Evolutionary conservation across 2,888 invertebrate genomes (phyloP), one percentile per base, ranked within the genome.

Genomic region (Uropetala carovei): DNA sequence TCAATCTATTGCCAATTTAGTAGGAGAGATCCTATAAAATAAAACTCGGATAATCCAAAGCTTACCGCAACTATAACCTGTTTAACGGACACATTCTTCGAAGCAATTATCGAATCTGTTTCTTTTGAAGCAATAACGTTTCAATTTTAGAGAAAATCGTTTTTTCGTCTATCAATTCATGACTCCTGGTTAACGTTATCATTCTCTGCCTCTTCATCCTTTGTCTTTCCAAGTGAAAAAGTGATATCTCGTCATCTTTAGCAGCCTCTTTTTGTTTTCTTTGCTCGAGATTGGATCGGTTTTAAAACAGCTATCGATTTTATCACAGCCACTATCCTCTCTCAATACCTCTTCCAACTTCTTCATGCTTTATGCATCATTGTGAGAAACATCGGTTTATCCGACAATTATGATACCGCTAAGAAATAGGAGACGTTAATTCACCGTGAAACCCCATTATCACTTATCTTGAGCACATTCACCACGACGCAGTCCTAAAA

Each of bases 381-480:
- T 22, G 22, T 75, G 11, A 11, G 7, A 10, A 64, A n/a, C 64
- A 5, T 0, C 22, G 18, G n/a, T 68, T 68, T 5, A 68, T 22
- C 10, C 27, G 75, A 75, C 22, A 14, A 75, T 75, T 75, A 75
- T 75, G 75, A 75, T 27, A 13, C 22, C 75, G 75, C 22, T 11
- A 27, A 22, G 75, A 68, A n/a, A 68, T 13, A n/a, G 68, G 68
- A 68, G 9, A n/a, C n/a, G 27, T 75, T 75, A n/a, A 75, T 75
- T 75, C 75, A 75, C 22, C 75, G 22, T 75, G 75, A 75, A 27
- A 13, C 75, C 22, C 75, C 75, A 75, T 75, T 75, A 75, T 75
- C 75, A 75, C 75, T 75, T 75, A 75, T 75, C 75, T 27, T 27
- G 14, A 14, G 9, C 27, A 27, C 16, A 75, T 27, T 27, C 27